A percentile compares a stretch with the other conserved stretches of the same genome.
Evolutionary conservation across 2,113 vertebrate species (phyloP).

Genomic region (Dicentrarchus labrax): DNA sequence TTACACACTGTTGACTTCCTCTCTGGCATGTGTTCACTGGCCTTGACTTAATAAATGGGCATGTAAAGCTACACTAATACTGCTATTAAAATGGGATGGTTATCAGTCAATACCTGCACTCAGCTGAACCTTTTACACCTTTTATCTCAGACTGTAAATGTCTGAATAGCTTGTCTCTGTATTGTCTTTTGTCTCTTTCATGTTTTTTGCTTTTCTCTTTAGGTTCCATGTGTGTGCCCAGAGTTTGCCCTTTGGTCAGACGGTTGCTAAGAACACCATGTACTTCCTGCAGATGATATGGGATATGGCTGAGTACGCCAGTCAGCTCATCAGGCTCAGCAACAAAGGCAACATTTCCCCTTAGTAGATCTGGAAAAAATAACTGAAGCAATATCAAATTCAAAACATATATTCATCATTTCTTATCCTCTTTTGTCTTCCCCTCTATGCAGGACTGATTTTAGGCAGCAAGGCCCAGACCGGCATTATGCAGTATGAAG

Average conservation of each 20-base stretch:
- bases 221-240: constrained; percentile 93
- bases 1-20: background rate
- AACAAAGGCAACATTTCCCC: constrained; percentile 85
- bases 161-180: background rate
- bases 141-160: constrained; percentile 40
- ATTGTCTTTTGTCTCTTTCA: background rate
- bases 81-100: background rate
- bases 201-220: background rate
- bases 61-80: background rate
- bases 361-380: background rate
- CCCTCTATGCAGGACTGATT: constrained; percentile 49
- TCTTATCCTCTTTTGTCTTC: background rate
- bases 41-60: background rate
- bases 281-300: constrained; percentile 90
- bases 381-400: background rate
- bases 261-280: constrained; percentile 84
- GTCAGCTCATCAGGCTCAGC: constrained; percentile 82
- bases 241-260: constrained; percentile 90
- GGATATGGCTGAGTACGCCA: constrained; percentile 76
- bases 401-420: background rate
- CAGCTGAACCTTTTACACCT: background rate
- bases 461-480: constrained; percentile 59
- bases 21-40: background rate
- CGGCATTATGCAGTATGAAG: constrained; percentile 75
- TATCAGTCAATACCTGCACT: constrained; percentile 27